Evolutionary conservation across 2,888 invertebrate species (phyloP), one percentile per base, ranked within the genome.

Genomic region (Schizaphis graminum): DNA sequence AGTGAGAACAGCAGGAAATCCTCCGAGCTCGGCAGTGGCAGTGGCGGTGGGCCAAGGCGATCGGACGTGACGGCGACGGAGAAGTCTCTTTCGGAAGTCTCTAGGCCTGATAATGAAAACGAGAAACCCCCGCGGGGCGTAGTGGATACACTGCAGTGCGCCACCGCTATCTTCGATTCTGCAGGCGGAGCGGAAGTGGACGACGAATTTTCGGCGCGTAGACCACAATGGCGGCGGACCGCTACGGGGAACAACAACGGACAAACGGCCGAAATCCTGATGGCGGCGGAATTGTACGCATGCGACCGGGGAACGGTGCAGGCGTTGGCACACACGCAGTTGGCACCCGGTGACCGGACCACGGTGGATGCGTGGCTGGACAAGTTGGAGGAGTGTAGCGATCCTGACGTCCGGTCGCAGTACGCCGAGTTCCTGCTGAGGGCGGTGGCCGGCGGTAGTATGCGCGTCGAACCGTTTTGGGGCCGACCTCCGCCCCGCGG

Each of bases 331-430:
- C 86, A 47, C 53, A 44, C 86, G n/a, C 35, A 77, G 35, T 44
- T 92, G 49, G 26, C 56, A 28, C 47, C 86, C 24, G 44, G n/a
- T 61, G 91, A 86, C 7, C 53, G 91, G 56, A 61, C 56, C 57
- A 86, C n/a, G 24, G 85, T 85, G 56, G 44, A 86, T 57, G 86
- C 57, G 10, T 92, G 91, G 91, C n/a, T 92, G 47, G 10, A 11
- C 44, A 92, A 92, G 86, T 85, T 92, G 44, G 91, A 61, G n/a
- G 41, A 13, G 21, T 92, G 86, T 57, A n/a, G 35, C 7, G 86
- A 92, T n/a, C 24, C 11, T 0, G 44, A 21, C 44, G n/a, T 57
- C 21, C 91, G 91, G 24, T 92, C 85, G 13, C 44, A 28, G 86
- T 92, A 92, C 47, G 28, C 8, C 10, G 41, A 57, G 24, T 61